Conservation (phyloP, 2,888 invertebrate species). For the Ectropis crepuscularia region DNA sequence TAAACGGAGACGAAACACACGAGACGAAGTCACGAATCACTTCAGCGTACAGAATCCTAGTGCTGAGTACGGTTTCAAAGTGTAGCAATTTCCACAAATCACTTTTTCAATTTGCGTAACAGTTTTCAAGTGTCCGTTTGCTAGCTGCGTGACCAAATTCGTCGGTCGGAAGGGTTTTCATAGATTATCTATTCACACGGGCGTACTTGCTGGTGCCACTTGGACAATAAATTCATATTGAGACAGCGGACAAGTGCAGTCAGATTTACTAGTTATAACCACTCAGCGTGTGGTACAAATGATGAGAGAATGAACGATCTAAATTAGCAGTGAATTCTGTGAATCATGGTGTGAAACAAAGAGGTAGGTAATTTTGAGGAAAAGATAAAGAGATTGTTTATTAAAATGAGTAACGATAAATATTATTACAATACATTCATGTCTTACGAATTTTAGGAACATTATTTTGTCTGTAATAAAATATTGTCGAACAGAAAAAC, state of each 20-base stretch:
- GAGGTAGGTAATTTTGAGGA: not conserved
- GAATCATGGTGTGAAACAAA: slow-evolving; percentile 1
- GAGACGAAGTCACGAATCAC: not conserved
- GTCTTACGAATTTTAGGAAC: too few species aligned
- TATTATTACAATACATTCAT: not conserved
- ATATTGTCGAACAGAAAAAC: too few species aligned
- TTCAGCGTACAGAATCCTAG: not conserved
- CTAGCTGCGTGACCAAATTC: not conserved
- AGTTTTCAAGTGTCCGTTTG: too few species aligned
- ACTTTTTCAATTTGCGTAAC: not conserved
- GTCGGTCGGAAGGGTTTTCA: slow-evolving; percentile 19
- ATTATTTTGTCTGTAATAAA: too few species aligned
- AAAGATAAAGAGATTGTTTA: not conserved
- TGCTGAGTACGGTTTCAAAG: not conserved
- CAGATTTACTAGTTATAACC: slow-evolving; percentile 71
- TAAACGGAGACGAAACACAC: too few species aligned
- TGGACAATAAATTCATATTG: slow-evolving; percentile 75
- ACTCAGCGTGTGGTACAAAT: slow-evolving; percentile 59
- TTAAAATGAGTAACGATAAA: not conserved
- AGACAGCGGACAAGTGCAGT: slow-evolving; percentile 58
- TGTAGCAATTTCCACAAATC: not conserved
- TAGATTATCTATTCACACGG: slow-evolving; percentile 50
- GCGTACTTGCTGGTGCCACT: slow-evolving; percentile 62
- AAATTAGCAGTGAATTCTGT: not conserved
- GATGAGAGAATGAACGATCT: slow-evolving; percentile 44